Conservation (phyloP, 2,113 vertebrate species). For the Setophaga kirtlandii region DNA sequence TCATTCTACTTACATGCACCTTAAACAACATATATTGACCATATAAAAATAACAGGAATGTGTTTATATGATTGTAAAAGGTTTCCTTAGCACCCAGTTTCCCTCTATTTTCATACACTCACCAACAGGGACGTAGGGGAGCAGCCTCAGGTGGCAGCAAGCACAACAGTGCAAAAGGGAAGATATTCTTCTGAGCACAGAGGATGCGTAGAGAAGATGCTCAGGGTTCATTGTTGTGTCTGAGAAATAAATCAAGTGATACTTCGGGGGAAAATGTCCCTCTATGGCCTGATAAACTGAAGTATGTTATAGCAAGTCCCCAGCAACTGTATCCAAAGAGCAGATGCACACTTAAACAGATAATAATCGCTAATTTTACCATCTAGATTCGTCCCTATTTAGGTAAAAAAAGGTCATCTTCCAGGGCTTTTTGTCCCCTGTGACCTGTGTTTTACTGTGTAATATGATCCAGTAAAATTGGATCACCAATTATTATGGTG, state of each 20-base stretch:
- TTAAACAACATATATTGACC: background rate
- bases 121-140: background rate
- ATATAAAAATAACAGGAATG: background rate
- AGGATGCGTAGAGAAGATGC: background rate
- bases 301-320: background rate
- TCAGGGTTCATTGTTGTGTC: background rate
- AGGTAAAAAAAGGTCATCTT: background rate
- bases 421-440: background rate
- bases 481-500: background rate
- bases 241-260: background rate
- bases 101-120: background rate
- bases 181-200: background rate
- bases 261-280: background rate
- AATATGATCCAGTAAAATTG: background rate
- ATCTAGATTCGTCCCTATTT: background rate
- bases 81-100: background rate
- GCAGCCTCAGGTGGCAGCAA: rapidly evolving
- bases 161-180: rapidly evolving
- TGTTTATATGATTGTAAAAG: background rate
- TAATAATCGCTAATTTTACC: background rate
- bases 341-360: background rate
- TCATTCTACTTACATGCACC: rapidly evolving
- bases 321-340: background rate
- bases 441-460: background rate
- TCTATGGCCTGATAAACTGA: background rate